Percentiles rank a stretch among this genome's conserved stretches.
Conservation (phyloP, 2,888 invertebrate genomes). For the Spisula subtruncata region DNA sequence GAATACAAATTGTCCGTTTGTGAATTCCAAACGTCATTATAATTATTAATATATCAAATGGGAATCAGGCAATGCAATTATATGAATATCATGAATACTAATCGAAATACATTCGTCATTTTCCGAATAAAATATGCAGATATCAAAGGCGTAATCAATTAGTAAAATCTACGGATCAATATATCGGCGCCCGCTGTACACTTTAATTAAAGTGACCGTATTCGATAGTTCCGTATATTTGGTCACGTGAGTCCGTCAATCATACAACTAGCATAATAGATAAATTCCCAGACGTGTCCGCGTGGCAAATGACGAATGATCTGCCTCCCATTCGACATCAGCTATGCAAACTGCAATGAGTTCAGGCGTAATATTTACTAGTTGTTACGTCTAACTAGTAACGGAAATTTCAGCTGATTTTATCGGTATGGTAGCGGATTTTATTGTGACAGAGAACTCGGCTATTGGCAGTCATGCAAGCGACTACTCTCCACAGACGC, state of each 20-base stretch:
- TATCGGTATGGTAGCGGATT: background rate
- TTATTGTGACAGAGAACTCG: background rate
- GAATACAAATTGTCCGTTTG: background rate
- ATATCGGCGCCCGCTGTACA: background rate
- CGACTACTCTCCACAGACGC: background rate
- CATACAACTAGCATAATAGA: constrained; percentile 49
- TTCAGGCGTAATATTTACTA: constrained; percentile 36
- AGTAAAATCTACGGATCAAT: background rate
- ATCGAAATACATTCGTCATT: background rate
- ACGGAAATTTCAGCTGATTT: background rate
- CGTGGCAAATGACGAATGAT: constrained; percentile 40
- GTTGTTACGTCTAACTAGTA: background rate
- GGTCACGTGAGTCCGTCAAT: constrained; percentile 37
- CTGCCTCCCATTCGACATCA: background rate
- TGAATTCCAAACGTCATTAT: background rate
- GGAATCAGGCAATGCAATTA: background rate
- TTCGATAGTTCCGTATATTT: background rate
- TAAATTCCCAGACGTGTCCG: constrained; percentile 44
- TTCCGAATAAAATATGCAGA: background rate
- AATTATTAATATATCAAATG: background rate
- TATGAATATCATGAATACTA: constrained; percentile 9
- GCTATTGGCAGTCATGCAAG: background rate
- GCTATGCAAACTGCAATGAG: constrained; percentile 14
- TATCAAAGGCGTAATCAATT: background rate
- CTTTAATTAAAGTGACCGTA: constrained; percentile 16